These are phyloP conservation scores for Heliconius aoede DNA, from an alignment of 2,888 invertebrate species.

Conservation along the genomic window DNA sequence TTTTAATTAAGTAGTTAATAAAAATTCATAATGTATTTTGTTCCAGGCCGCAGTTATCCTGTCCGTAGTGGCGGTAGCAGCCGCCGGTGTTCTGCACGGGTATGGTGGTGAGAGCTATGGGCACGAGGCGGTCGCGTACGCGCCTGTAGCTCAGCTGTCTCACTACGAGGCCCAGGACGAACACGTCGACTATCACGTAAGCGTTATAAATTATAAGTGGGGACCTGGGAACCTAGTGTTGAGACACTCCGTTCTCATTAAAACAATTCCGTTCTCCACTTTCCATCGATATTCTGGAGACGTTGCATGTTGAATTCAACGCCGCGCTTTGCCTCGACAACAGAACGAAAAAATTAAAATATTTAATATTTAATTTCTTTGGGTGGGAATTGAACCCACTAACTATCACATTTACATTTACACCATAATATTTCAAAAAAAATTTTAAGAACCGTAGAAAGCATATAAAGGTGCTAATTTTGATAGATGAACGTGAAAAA, in stretches of 20 bases:
- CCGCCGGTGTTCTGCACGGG: slow-evolving; percentile 73
- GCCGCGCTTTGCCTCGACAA: no score
- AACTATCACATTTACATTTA: no score
- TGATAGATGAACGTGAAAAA: slow-evolving; percentile 4
- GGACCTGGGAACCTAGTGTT: no score
- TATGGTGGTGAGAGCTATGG: slow-evolving; percentile 72
- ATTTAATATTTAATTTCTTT: no score
- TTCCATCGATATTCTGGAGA: no score
- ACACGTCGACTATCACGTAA: slow-evolving; percentile 79
- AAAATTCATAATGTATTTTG: neutral
- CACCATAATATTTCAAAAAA: no score
- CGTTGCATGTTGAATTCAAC: no score
- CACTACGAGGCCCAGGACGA: slow-evolving; percentile 74
- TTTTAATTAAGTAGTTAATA: neutral
- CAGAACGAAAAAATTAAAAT: no score
- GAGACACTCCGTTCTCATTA: no score
- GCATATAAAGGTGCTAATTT: slow-evolving; percentile 10
- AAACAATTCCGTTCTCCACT: no score
- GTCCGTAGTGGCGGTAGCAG: slow-evolving; percentile 73
- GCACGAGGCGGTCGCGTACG: slow-evolving; percentile 71
- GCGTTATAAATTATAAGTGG: slow-evolving; percentile 40
- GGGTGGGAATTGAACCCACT: no score
- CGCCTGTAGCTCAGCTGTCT: slow-evolving; percentile 62
- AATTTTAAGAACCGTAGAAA: neutral
- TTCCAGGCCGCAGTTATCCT: slow-evolving; percentile 73